Evolutionary conservation across 2,113 vertebrate genomes (phyloP), one percentile per base, ranked within the genome.

Genomic region (Cheilinus undulatus): DNA sequence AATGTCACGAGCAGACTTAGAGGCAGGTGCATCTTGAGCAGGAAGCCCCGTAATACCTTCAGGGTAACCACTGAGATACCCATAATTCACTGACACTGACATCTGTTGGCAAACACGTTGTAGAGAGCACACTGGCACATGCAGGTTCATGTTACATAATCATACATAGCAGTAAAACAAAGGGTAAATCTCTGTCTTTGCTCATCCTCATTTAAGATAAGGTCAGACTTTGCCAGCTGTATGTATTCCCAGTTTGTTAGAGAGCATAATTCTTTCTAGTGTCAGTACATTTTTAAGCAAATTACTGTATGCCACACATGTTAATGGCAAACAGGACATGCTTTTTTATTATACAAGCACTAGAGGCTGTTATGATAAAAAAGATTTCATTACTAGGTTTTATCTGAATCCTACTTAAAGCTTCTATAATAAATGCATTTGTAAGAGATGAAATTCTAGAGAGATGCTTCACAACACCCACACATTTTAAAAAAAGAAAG

Each of bases 401-500:
- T n/a, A 67, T 69, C 8, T 66, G 17, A 40, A 63, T 52, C n/a
- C n/a, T 38, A 17, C 17, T 7, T 2, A 19, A 19, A 6, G 19
- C n/a, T n/a, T 82, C 19, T 14, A 42, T 59, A 58, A 69, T 58
- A 69, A 19, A 57, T 51, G 54, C 45, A 53, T 53, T 56, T 23
- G 32, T 66, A 28, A 14, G 6, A 32, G 24, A 45, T 67, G 40
- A 62, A 62, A 66, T 67, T 59, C 43, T 32, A 67, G 42, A 73
- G 68, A 28, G 42, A 53, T 36, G 67, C 51, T 65, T 76, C 42
- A 67, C 66, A 56, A 69, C 83, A 40, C 83, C 83, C 78, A 89
- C 80, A 78, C 49, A 3, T 69, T 68, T 80, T 80, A 71, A 73
- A 86, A 50, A 66, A 79, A 48, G 69, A 87, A 82, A 71, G 19